Conservation (phyloP, 2,113 vertebrate genomes). For the Polypterus senegalus region DNA sequence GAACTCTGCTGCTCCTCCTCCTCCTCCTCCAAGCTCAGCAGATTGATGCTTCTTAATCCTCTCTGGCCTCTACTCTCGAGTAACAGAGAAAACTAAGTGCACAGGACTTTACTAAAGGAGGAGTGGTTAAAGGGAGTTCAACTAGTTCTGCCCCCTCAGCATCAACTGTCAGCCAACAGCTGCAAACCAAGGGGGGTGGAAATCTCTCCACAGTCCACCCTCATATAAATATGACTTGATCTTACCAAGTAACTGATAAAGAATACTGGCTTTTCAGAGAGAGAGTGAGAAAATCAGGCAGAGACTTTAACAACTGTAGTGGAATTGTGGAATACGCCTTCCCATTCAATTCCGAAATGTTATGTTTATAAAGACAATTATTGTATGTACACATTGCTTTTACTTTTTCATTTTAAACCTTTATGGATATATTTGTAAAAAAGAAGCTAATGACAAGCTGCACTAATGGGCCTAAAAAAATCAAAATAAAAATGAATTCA, state of each 20-base stretch:
- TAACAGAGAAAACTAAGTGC: conserved; percentile 34
- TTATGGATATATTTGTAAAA: too few species aligned
- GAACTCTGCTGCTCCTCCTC: background rate
- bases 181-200: background rate
- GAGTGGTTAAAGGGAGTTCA: conserved; percentile 19
- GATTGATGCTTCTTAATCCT: conserved; percentile 21
- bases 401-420: too few species aligned
- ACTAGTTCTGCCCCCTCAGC: background rate
- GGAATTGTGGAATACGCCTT: too few species aligned
- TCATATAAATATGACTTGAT: background rate
- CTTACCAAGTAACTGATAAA: background rate
- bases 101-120: conserved; percentile 7
- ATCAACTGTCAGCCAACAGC: conserved; percentile 1
- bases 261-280: too few species aligned
- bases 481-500: too few species aligned
- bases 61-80: conserved; percentile 30
- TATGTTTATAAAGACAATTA: too few species aligned
- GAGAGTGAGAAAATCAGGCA: too few species aligned
- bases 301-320: too few species aligned
- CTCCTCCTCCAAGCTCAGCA: background rate
- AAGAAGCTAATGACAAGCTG: too few species aligned
- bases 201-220: background rate
- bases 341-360: too few species aligned
- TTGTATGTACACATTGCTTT: too few species aligned
- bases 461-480: too few species aligned